A percentile compares a stretch with the other conserved stretches of the same genome.
Evolutionary conservation across 2,888 invertebrate species (phyloP).

Genomic region (Tipula vernalis): DNA sequence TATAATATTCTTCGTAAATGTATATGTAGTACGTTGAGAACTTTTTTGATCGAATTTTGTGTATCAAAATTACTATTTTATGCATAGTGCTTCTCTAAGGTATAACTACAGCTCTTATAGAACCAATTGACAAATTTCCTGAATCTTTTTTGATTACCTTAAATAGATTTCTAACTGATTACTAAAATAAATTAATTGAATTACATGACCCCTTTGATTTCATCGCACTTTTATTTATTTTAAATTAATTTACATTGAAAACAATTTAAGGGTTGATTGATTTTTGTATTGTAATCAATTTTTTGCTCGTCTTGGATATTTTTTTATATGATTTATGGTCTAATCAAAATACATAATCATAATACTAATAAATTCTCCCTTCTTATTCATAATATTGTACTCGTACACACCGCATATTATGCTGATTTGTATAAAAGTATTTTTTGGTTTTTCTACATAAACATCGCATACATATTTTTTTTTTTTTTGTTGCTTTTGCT

Average conservation of each 20-base stretch:
- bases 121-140: too few relatives aligned
- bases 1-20: too few relatives aligned
- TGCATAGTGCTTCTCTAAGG: too few relatives aligned
- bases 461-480: background rate
- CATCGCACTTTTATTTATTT: background rate
- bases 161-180: too few relatives aligned
- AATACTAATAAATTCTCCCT: background rate
- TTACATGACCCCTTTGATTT: background rate
- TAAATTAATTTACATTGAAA: background rate
- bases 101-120: too few relatives aligned
- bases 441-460: background rate
- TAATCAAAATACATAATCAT: background rate
- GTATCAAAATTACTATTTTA: too few relatives aligned
- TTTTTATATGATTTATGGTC: background rate
- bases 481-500: background rate
- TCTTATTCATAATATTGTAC: background rate
- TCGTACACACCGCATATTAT: background rate
- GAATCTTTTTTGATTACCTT: too few relatives aligned
- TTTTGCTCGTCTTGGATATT: background rate
- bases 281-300: background rate
- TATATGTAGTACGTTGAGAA: too few relatives aligned
- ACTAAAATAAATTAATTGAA: too few relatives aligned
- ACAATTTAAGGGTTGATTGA: background rate
- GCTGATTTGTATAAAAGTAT: background rate
- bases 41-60: too few relatives aligned